Base-by-base conservation (phyloP, 2,797 vertebrate genomes). In the Microcaecilia unicolor region DNA sequence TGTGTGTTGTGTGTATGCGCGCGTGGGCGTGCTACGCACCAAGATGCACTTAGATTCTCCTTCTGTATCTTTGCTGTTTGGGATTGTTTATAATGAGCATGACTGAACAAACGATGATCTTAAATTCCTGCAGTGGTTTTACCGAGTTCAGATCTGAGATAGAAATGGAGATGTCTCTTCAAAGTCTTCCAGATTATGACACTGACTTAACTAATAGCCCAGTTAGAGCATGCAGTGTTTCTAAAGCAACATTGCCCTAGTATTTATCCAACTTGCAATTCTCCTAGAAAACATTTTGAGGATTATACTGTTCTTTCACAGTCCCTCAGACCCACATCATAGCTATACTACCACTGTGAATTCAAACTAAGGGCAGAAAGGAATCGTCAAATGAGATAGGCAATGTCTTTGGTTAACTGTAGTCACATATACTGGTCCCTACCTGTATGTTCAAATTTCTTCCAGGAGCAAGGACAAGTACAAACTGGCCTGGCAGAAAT, bases 51-150 rank as follows among this genome's bases (percentile, higher is more conserved):
- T 84, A 72, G 70, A 48, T 72, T 54, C 68, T 65, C 65, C 50
- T 56, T 41, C 51, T 37, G n/a, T 64, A 63, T 77, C 59, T 67
- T 64, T 64, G 62, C 78, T 63, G 68, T 75, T 23, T 59, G 66
- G 67, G 68, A 63, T 68, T 74, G 74, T 83, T 83, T 79, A 83
- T 81, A 80, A 50, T 65, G 55, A 70, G 63, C 73, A 72, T 67
- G 68, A 70, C 62, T 64, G 73, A 74, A 75, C 55, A 68, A 70
- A 58, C 51, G 25, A 31, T 55, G 63, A 34, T 26, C 44, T 58
- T n/a, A n/a, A n/a, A n/a, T n/a, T 61, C 59, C 54, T 62, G 59
- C 41, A 55, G 65, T 62, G 61, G 62, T 70, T 58, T n/a, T 41
- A 1, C 15, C 51, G 70, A 50, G 60, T 51, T 61, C 34, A n/a